phyloP scores from a whole-genome alignment of 2,797 vertebrate genomes.

The Chelon auratus region DNA sequence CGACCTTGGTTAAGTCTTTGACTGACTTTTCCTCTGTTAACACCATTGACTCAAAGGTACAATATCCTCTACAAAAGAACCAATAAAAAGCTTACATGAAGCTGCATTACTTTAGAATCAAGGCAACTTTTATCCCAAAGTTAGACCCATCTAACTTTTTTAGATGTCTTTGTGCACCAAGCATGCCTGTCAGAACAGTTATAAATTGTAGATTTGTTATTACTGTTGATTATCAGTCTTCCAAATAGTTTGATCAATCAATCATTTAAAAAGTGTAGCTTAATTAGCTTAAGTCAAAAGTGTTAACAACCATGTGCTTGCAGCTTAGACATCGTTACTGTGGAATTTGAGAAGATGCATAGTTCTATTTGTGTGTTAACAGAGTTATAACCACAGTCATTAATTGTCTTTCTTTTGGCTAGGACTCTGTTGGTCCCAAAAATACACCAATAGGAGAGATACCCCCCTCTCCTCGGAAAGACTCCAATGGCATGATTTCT shows the following conservation, averaged over 20 bases:
- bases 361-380: background rate
- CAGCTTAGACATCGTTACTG: background rate
- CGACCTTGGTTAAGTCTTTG: conserved; percentile 88
- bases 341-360: background rate
- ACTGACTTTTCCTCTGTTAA: conserved; percentile 84
- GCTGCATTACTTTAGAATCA: too few species aligned
- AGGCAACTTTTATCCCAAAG: too few species aligned
- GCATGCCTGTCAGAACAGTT: background rate
- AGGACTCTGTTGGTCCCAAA: conserved; percentile 78
- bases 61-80: background rate
- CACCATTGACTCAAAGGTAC: conserved; percentile 84
- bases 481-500: conserved; percentile 73
- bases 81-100: background rate
- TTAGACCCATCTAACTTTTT: too few species aligned
- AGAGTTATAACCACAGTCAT: background rate
- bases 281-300: background rate
- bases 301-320: background rate
- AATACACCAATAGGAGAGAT: conserved; percentile 81
- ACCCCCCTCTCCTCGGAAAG: conserved; percentile 77
- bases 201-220: background rate
- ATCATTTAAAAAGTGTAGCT: background rate
- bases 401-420: background rate
- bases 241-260: background rate
- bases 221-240: too few species aligned
- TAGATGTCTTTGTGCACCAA: background rate